Evolutionary conservation across 1,140 invertebrate species (phyloP), one percentile per base, ranked within the genome.

Genomic region (Gonioctena quinquepunctata): DNA sequence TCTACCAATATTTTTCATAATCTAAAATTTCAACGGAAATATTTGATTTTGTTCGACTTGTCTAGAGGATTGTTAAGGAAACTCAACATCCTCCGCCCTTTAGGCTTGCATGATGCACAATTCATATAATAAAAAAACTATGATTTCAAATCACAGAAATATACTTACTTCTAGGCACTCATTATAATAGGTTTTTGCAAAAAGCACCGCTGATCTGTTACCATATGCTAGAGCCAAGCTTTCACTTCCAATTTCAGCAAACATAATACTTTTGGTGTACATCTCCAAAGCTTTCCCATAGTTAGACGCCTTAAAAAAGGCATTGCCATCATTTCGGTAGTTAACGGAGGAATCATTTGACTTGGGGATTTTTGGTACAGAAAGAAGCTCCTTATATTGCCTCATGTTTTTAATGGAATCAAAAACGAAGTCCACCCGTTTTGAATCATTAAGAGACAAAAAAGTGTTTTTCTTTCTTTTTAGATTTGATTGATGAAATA

Each of bases 181-280:
- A 5, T 85, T 70, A 81, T 87, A 90, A 57, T 88, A 86, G 63
- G 86, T 83, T 71, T 89, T 78, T 69, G 86, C 82, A 77, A 87
- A 89, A n/a, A 90, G 84, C 3, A 89, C 86, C 23, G 89, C 89
- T 22, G 90, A 91, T 73, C 90, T 86, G 77, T 92, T 92, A 22
- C 87, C 88, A 81, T 89, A 86, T 16, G 89, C 88, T 33, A 89
- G 80, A 16, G 84, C 81, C 67, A 89, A 83, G 76, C 86, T 84
- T 67, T 87, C 82, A 18, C 87, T 88, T 52, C 81, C 76, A 13
- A 77, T 72, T 52, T 85, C 84, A 26, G 88, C 87, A 83, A 82
- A 84, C 49, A 86, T 81, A 70, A 90, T 83, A 71, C 88, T 87
- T 76, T 88, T 84, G 74, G 88, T 87, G 74, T 90, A 90, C 77